Evolutionary conservation across 2,888 invertebrate genomes (phyloP).

Genomic region (Harpagoxenus sublaevis): DNA sequence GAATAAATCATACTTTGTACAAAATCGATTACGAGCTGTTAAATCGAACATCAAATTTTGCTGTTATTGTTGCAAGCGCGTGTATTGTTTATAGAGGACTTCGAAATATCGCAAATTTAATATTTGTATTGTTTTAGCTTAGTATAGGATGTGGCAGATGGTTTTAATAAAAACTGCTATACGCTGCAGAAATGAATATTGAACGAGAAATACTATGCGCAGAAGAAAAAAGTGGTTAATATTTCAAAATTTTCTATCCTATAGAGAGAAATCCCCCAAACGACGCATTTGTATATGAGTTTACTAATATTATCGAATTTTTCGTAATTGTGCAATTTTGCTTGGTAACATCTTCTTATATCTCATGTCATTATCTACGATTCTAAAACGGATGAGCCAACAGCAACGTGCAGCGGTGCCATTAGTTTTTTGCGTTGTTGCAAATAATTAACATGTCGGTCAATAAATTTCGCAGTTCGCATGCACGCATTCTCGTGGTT

Average conservation of each 20-base stretch:
- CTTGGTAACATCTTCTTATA: neutral
- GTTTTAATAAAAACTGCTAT: neutral
- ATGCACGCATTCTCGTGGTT: conserved; percentile 24
- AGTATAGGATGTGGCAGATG: neutral
- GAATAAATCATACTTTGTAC: neutral
- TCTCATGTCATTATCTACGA: neutral
- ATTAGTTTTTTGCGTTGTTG: conserved; percentile 7
- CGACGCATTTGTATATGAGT: neutral
- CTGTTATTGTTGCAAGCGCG: neutral
- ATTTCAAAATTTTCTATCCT: conserved; percentile 11
- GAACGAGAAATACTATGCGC: neutral
- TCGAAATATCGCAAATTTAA: conserved; percentile 11
- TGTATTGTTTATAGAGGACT: neutral
- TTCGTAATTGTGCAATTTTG: neutral
- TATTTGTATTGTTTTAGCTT: conserved; percentile 13
- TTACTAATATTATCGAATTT: neutral
- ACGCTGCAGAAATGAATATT: conserved; percentile 1
- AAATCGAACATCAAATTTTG: conserved; percentile 23
- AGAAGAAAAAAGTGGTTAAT: neutral
- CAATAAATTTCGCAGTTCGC: conserved; percentile 32
- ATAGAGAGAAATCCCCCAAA: neutral
- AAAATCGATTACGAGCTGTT: conserved; percentile 6
- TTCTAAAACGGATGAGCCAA: neutral
- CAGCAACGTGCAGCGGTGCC: neutral
- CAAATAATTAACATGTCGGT: conserved; percentile 39